These are phyloP conservation scores for Macroteleia sp. DNA, from an alignment of 2,888 invertebrate genomes.

Conservation along the genomic window DNA sequence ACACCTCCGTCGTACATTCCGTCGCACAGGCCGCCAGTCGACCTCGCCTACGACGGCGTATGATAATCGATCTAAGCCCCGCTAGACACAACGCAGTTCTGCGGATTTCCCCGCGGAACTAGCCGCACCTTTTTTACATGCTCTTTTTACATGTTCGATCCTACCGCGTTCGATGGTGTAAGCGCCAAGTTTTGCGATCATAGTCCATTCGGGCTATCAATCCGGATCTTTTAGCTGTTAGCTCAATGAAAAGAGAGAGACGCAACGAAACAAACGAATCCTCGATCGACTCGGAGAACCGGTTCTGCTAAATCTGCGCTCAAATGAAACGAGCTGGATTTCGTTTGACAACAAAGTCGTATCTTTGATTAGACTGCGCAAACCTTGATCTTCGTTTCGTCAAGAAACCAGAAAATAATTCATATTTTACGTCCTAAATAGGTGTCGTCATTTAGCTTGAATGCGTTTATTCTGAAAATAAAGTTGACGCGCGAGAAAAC, in stretches of 20 bases:
- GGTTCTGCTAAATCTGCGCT: conserved; percentile 16
- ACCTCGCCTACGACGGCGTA: conserved; percentile 82
- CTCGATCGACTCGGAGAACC: conserved; percentile 16
- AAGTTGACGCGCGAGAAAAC: conserved; percentile 9
- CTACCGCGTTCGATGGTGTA: conserved; percentile 35
- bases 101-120: conserved; percentile 51
- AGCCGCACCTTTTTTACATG: conserved; percentile 74
- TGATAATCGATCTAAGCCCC: conserved; percentile 80
- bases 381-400: conserved; percentile 5
- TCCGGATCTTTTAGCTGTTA: conserved; percentile 37
- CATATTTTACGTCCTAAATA: conserved; percentile 22
- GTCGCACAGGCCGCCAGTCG: conserved; percentile 80
- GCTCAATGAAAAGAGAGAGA: conserved; percentile 51
- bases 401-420: conserved; percentile 3
- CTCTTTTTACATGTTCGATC: conserved; percentile 77
- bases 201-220: background rate
- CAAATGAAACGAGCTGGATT: conserved; percentile 6
- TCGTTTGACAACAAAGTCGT: conserved; percentile 9
- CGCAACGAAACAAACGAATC: conserved; percentile 44
- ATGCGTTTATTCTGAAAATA: conserved; percentile 6
- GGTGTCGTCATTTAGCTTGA: conserved; percentile 10
- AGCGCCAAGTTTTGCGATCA: conserved; percentile 33
- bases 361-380: conserved; percentile 13
- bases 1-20: conserved; percentile 81
- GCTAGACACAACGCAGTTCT: conserved; percentile 14